Evolutionary conservation across 2,888 invertebrate species (phyloP).

Genomic region (Brenthis daphne): DNA sequence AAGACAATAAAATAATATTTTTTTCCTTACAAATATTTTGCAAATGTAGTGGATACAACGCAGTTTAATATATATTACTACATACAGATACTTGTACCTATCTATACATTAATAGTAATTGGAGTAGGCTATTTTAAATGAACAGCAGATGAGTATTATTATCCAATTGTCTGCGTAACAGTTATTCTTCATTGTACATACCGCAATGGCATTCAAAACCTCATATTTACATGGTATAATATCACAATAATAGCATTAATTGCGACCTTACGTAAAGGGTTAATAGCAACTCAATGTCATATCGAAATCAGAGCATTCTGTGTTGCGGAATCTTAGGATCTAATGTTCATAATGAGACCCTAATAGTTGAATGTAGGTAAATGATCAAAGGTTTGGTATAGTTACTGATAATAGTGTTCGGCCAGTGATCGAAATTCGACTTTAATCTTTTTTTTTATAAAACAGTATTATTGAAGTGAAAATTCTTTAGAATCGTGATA

Average conservation of each 20-base stretch:
- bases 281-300: constrained; percentile 33
- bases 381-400: neutral
- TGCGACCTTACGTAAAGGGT: constrained; percentile 16
- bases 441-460: too few relatives aligned
- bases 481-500: too few relatives aligned
- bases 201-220: constrained; percentile 12
- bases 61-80: too few relatives aligned
- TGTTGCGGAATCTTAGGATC: constrained; percentile 25
- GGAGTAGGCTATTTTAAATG: neutral
- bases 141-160: constrained; percentile 12
- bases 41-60: too few relatives aligned
- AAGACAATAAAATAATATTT: too few relatives aligned
- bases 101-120: neutral
- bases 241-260: constrained; percentile 20
- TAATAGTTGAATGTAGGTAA: constrained; percentile 22
- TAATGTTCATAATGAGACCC: constrained; percentile 31
- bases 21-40: too few relatives aligned
- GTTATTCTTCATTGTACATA: constrained; percentile 7
- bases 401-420: neutral
- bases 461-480: too few relatives aligned
- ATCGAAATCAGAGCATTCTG: constrained; percentile 26
- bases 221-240: constrained; percentile 17
- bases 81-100: too few relatives aligned
- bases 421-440: neutral
- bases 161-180: neutral